Conservation (phyloP, 2,113 vertebrate species). For the Vireo altiloquus region DNA sequence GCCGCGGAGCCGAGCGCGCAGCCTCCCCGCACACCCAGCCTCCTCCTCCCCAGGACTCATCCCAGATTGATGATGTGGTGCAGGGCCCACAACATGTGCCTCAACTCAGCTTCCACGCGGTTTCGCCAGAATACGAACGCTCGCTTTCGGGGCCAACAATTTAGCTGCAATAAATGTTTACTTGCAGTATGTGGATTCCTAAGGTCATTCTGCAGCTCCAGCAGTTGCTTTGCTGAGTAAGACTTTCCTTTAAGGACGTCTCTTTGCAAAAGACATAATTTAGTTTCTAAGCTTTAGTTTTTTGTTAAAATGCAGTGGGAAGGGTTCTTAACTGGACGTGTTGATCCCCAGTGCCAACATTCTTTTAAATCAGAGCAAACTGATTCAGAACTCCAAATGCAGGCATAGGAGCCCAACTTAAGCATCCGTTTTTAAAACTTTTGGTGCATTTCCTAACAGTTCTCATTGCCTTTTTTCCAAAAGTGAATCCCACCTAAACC, state of each 20-base stretch:
- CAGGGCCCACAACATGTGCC: conserved; percentile 39
- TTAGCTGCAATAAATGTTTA: conserved; percentile 57
- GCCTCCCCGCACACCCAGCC: neutral
- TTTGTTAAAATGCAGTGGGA: neutral
- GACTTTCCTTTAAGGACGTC: neutral
- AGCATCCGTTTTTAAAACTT: neutral
- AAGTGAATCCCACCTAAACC: neutral
- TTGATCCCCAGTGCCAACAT: neutral
- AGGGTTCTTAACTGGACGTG: neutral
- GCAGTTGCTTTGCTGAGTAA: neutral
- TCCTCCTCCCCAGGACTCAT: conserved; percentile 46
- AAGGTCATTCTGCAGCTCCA: conserved; percentile 27
- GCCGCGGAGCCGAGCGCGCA: neutral
- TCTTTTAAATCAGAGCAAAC: neutral
- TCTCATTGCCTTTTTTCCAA: neutral
- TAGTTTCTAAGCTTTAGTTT: neutral
- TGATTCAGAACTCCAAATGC: neutral
- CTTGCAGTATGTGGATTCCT: conserved; percentile 37
- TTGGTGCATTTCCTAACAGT: neutral
- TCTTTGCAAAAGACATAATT: neutral
- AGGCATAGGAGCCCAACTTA: neutral
- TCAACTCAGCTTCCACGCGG: conserved; percentile 54
- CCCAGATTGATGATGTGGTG: conserved; percentile 59
- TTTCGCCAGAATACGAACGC: neutral
- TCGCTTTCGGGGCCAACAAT: conserved; percentile 31